phyloP scores from a whole-genome alignment of 2,113 vertebrate genomes.

The Halcyon malimbica region DNA sequence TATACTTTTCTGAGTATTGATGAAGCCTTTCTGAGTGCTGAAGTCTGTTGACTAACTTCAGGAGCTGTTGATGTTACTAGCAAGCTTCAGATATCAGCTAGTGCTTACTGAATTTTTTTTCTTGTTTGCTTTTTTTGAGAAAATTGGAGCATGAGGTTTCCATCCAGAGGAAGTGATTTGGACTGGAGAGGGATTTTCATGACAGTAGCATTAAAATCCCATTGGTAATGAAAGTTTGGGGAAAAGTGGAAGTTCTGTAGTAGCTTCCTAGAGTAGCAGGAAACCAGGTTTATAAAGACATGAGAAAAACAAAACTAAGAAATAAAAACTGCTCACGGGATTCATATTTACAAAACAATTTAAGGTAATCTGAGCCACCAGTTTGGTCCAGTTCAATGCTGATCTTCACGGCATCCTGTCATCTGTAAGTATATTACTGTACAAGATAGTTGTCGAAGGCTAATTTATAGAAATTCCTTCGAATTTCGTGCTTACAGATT shows the following conservation, averaged over 20 bases:
- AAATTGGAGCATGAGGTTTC: background rate
- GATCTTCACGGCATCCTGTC: background rate
- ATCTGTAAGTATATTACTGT: background rate
- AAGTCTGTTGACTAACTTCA: background rate
- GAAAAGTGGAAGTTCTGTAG: background rate
- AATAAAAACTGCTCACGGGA: background rate
- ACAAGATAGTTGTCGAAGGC: background rate
- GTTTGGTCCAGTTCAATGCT: background rate
- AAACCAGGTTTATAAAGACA: background rate
- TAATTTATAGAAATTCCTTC: background rate
- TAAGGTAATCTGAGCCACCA: background rate
- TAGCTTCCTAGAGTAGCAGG: background rate
- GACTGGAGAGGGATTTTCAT: background rate
- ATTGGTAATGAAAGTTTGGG: background rate
- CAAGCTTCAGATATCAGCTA: background rate
- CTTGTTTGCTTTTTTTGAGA: background rate
- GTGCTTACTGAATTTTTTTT: background rate
- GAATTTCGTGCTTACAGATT: background rate
- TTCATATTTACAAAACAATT: background rate
- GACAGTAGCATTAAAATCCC: background rate
- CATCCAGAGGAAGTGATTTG: background rate
- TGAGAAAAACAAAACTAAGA: background rate
- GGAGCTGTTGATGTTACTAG: background rate
- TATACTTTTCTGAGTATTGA: background rate
- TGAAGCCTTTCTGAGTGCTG: background rate